phyloP scores from a whole-genome alignment of 1,140 invertebrate species.

The Drosophila parvula region DNA sequence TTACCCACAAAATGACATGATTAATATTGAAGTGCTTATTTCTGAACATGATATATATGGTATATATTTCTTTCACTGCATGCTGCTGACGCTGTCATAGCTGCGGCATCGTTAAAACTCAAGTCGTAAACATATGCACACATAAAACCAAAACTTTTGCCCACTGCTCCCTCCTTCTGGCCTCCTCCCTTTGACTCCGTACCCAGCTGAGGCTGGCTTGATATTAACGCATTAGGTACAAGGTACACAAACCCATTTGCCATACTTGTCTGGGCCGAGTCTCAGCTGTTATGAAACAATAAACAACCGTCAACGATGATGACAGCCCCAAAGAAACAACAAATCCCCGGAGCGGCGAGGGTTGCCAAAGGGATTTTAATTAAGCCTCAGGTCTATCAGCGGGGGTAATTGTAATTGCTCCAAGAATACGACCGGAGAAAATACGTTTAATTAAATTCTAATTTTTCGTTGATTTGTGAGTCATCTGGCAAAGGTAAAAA shows the following conservation, averaged over 20 bases:
- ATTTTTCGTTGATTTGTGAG: constrained; percentile 26
- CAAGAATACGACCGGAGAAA: background rate
- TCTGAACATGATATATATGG: background rate
- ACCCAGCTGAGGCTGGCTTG: constrained; percentile 46
- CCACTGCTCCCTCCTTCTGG: constrained; percentile 45
- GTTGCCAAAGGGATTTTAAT: constrained; percentile 41
- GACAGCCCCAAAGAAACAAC: constrained; percentile 49
- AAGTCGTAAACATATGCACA: constrained; percentile 62
- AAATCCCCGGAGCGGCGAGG: constrained; percentile 23
- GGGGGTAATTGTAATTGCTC: constrained; percentile 13
- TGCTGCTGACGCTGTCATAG: constrained; percentile 41
- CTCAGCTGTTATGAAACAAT: constrained; percentile 80
- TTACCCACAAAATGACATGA: background rate
- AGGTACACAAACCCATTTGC: constrained; percentile 81
- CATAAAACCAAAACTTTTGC: constrained; percentile 65
- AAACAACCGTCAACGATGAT: constrained; percentile 73
- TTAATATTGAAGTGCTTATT: background rate
- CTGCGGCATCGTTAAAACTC: constrained; percentile 72
- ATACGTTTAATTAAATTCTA: constrained; percentile 24
- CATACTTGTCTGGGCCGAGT: constrained; percentile 66
- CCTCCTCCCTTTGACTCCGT: constrained; percentile 1
- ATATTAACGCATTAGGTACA: constrained; percentile 82
- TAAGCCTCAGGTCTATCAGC: constrained; percentile 12
- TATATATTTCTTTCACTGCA: constrained; percentile 30
- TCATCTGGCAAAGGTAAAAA: background rate